These are phyloP conservation scores for Dendrolimus houi DNA, from an alignment of 2,888 invertebrate species.

Conservation along the genomic window DNA sequence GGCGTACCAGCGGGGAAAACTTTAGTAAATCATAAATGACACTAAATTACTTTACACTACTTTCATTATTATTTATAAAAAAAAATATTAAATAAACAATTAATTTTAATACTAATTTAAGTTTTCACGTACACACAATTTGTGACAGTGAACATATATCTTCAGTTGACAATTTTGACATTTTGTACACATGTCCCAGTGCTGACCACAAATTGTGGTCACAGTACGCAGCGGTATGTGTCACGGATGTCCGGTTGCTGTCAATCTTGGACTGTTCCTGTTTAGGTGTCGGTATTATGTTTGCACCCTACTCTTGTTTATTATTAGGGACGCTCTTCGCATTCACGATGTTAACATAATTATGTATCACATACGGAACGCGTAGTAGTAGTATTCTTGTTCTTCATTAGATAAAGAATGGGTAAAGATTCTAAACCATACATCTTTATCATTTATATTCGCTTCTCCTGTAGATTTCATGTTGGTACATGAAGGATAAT, in stretches of 20 bases:
- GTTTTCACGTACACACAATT: neutral
- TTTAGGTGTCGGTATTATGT: slow-evolving; percentile 16
- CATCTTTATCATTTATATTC: no score
- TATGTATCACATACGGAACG: no score
- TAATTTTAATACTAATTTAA: no score
- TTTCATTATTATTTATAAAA: neutral
- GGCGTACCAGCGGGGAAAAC: no score
- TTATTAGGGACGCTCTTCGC: neutral
- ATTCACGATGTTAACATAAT: no score
- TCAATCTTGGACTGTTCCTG: slow-evolving; percentile 30
- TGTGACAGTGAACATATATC: neutral
- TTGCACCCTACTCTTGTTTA: neutral
- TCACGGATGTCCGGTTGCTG: slow-evolving; percentile 33
- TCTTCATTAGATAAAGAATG: no score
- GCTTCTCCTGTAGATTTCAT: no score
- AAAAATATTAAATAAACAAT: neutral
- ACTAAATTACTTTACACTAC: neutral
- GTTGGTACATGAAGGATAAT: no score
- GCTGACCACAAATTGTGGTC: slow-evolving; percentile 13
- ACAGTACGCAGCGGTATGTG: slow-evolving; percentile 23
- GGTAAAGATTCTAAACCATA: no score
- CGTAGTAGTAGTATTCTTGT: no score
- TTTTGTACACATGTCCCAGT: neutral
- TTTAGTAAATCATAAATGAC: no score
- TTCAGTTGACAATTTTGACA: neutral